Base-by-base conservation (phyloP, 2,888 invertebrate species). In the Blastobasis adustella region DNA sequence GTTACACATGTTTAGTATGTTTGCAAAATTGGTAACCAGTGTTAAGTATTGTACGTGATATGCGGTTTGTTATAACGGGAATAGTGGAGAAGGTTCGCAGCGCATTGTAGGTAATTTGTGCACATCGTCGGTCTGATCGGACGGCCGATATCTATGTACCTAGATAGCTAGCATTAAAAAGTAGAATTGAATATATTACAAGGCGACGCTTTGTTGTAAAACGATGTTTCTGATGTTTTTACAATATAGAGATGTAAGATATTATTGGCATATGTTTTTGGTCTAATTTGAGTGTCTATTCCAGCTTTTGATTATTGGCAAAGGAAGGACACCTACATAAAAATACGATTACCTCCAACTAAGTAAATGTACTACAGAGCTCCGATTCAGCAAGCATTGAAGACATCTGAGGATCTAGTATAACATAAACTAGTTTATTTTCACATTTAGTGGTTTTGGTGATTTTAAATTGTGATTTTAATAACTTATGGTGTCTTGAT, bases 301-400 rank as follows among this genome's bases (percentile, higher is more conserved):
- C 64, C 80, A 79, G 81, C 74, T 75, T 71, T 71, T 79, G 78
- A 75, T 67, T 70, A 68, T 68, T 69, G 73, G 69, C 66, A 64
- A 66, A 71, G 58, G 69, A 73, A 73, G 69, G 79, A 79, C 73
- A 73, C 23, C 23, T 23, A 23, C 23, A 23, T 23, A 23, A 71
- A 76, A 71, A 67, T 65, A 74, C 69, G 63, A 69, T 61, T 66
- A 66, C 65, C 63, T 66, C 76, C 72, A 76, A 80, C 79, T 80
- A 71, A 76, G 67, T 72, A 68, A 71, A 75, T 73, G 76, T 78
- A 86, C 79, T 85, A 75, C 76, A 74, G 72, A 79, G 93, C 90
- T 90, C 92, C 91, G 92, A 93, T 92, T 91, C 93, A 94, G 94
- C 94, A 93, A 93, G 93, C 94, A 94, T 94, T 94, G 94, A 94